Base-by-base conservation (phyloP, 2,888 invertebrate genomes). In the Aleiodes alternator region DNA sequence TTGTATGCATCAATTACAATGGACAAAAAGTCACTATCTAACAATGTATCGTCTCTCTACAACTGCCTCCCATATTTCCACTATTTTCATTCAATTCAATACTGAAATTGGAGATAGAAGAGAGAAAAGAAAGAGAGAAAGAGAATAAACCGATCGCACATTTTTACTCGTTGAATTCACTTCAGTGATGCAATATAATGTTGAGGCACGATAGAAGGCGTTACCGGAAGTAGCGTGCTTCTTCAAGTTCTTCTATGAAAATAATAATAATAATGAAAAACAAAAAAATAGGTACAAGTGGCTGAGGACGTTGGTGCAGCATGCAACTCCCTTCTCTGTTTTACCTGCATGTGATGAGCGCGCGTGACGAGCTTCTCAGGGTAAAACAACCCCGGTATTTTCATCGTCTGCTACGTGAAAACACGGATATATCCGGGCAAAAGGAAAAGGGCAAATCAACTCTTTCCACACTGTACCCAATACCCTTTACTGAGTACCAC, bases 141-240 rank as follows among this genome's bases (percentile, higher is more conserved):
- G 7, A 43, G 43, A 43, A 43, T 43, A 43, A 43, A 7, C 43
- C 43, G 43, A 43, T 69, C 53, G 38, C 31, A 9, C 50, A 69
- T 69, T 53, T 51, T 53, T 69, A 8, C 50, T 31, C 11, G n/a
- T 53, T 12, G 68, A 69, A 50, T 34, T 31, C 68, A 55, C 55
- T 53, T 23, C 7, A 16, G 38, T 69, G 34, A 69, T 43, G 38
- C 56, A 56, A 34, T 38, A 43, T 55, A 56, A 69, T 56, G 38
- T 43, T 43, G 43, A 56, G 56, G 56, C 56, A 43, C 69, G 59
- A 72, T 50, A 59, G 34, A 34, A 61, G 61, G 61, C 61, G 59
- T 59, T 72, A 72, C 50, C 72, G 72, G 72, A 72, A 72, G 72
- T 72, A 38, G 55, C 69, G 61, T 72, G 72, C 70, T 43, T 34